phyloP scores from a whole-genome alignment of 1,140 invertebrate species.

The Mycetomoellerius zeteki region DNA sequence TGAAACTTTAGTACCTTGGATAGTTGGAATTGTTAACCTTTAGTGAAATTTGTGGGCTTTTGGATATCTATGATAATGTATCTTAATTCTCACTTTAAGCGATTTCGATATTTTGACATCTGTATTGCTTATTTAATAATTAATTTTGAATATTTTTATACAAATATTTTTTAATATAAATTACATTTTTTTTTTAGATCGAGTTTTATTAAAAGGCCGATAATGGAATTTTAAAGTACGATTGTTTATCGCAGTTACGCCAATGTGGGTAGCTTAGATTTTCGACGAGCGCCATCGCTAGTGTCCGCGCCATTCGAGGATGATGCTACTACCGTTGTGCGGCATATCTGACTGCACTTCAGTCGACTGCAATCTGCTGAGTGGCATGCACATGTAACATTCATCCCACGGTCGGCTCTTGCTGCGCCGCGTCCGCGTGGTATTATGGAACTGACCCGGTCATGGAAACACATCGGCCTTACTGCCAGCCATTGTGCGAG shows the following conservation, averaged over 20 bases:
- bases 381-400: conserved; percentile 79
- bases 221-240: not conserved
- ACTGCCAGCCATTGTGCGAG: conserved; percentile 56
- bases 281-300: conserved; percentile 65
- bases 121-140: not conserved
- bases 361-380: conserved; percentile 81
- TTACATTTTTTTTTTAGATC: not conserved
- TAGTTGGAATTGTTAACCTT: conserved; percentile 62
- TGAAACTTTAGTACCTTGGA: conserved; percentile 51
- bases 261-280: conserved; percentile 38
- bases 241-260: not conserved
- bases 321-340: conserved; percentile 62
- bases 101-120: not conserved
- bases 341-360: conserved; percentile 76
- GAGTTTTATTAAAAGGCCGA: not conserved
- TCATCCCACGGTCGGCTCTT: conserved; percentile 72
- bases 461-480: conserved; percentile 66
- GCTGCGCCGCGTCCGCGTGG: conserved; percentile 24
- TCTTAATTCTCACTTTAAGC: conserved; percentile 17
- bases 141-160: not conserved
- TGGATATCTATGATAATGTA: not conserved
- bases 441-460: conserved; percentile 61
- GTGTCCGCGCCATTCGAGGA: conserved; percentile 69
- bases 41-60: conserved; percentile 40
- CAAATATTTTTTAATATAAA: not conserved